Base-by-base conservation (phyloP, 2,113 vertebrate genomes). In the Callaeas wilsoni region DNA sequence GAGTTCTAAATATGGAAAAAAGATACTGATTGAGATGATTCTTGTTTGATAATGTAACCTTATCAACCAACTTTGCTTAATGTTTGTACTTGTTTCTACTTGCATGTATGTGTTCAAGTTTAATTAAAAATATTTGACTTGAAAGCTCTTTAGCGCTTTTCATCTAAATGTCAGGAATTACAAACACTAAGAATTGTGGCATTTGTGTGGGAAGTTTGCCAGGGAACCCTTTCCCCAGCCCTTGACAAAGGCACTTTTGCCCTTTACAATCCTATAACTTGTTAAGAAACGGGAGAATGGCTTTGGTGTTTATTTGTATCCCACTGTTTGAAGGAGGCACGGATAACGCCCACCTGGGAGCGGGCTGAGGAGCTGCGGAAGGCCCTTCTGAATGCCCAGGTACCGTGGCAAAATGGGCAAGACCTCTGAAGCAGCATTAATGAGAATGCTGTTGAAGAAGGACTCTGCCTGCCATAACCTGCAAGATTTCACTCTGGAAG, bases 41-140 rank as follows among this genome's bases (percentile, higher is more conserved):
- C 10, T 52, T 92, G 64, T 87, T 94, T 89, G 76, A 86, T 90
- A 83, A 87, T 94, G 92, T 93, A 95, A 91, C 57, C 16, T 19
- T 67, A 83, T 90, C 69, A 80, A 78, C 59, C 42, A 84, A 6
- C 47, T 86, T 90, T 37, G 26, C 64, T 64, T 76, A 11, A 78
- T 96, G 89, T 93, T 94, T 97, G 97, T 97, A 96, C 59, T 78
- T 81, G 84, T 93, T 88, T 95, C 88, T 92, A 32, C 89, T 88
- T 91, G 87, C 76, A 46, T 93, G 79, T 97, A 32, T 94, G 84
- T 97, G 75, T 94, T 96, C 71, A 89, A 94, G 67, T 89, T 86
- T 65, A 93, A 97, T 97, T 97, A 97, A 97, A 96, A 91, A 60
- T 67, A 55, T 96, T 94, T 96, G 14, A 96, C 88, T 87, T 89